Conservation (phyloP, 1,140 invertebrate species). For the Lutraria rhynchaena region DNA sequence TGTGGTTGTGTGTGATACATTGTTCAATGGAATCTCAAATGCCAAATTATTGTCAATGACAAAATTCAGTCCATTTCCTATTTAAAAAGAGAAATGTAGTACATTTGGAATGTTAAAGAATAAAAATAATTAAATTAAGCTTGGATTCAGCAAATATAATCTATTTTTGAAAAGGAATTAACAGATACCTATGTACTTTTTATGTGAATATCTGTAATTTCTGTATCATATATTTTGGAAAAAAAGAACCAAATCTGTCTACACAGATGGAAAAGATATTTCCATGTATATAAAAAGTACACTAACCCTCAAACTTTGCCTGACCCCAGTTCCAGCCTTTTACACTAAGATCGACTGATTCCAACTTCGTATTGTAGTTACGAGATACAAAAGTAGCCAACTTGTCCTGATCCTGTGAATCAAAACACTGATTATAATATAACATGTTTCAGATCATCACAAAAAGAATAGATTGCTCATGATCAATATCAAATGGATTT, state of each 20-base stretch:
- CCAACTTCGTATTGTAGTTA: slow-evolving; percentile 87
- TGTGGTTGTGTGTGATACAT: slow-evolving; percentile 98
- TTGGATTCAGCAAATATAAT: background rate
- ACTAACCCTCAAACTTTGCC: slow-evolving; percentile 92
- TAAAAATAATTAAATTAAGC: too few relatives aligned
- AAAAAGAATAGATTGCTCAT: too few relatives aligned
- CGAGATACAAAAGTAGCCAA: slow-evolving; percentile 85
- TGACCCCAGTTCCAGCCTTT: slow-evolving; percentile 99
- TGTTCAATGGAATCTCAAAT: slow-evolving; percentile 97
- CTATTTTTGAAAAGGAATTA: background rate
- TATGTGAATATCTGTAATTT: too few relatives aligned
- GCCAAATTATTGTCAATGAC: slow-evolving; percentile 93
- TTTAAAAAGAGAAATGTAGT: slow-evolving; percentile 55
- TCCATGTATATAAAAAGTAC: too few relatives aligned
- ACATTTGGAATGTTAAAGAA: too few relatives aligned
- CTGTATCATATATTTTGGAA: too few relatives aligned
- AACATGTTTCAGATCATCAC: too few relatives aligned
- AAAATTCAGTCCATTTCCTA: slow-evolving; percentile 94
- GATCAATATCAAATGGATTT: too few relatives aligned
- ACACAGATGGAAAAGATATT: too few relatives aligned
- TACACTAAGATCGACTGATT: slow-evolving; percentile 92
- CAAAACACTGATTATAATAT: too few relatives aligned
- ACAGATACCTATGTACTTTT: too few relatives aligned
- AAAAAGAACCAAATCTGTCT: too few relatives aligned
- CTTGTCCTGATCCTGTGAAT: slow-evolving; percentile 91